Evolutionary conservation across 92 coral and sea anemone species (phyloP), one percentile per base, ranked within the genome.

Genomic region (Phenganax marumi): DNA sequence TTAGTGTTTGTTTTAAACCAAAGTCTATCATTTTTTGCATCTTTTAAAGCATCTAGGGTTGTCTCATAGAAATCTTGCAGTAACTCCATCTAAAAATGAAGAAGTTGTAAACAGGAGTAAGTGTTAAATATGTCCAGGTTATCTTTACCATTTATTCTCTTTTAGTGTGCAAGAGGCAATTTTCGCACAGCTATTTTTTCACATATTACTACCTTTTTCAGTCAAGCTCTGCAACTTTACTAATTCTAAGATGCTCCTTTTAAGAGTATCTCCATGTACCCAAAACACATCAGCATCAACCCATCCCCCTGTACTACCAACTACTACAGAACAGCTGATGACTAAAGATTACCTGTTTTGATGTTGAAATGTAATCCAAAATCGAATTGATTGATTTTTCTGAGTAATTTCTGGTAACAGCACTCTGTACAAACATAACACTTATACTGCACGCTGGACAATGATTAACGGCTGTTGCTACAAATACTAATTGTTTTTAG

Each of bases 1-100:
- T 95, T 95, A 0, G 98, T 95, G 70, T 95, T 95, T 12, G 98
- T 95, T 86, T 95, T 95, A 64, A 95, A 92, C 98, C 98, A 95
- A 23, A 95, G 88, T 79, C 98, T 92, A 55, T 95, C 98, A 88
- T 95, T 95, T 75, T 92, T 95, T 12, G 98, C 98, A 95, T 95
- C 98, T 68, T 88, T 89, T 8, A 95, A 82, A 22, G 98, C 98
- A 76, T 95, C 98, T 60, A 95, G 89, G 1, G 98, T 95, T 53
- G 98, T 95, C 75, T 95, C 98, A 86, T 95, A 95, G 77, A 95
- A 95, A 83, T 95, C 91, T 84, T 95, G 98, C 47, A 95, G 89
- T 68, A 95, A 79, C 83, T 95, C 98, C 98, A 95, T 95, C 91
- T 95, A 85, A 43, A 48, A 64, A 12, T 43, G 18, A 50, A 73